Evolutionary conservation across 2,888 invertebrate genomes (phyloP).

Genomic region (Mythimna ferrago): DNA sequence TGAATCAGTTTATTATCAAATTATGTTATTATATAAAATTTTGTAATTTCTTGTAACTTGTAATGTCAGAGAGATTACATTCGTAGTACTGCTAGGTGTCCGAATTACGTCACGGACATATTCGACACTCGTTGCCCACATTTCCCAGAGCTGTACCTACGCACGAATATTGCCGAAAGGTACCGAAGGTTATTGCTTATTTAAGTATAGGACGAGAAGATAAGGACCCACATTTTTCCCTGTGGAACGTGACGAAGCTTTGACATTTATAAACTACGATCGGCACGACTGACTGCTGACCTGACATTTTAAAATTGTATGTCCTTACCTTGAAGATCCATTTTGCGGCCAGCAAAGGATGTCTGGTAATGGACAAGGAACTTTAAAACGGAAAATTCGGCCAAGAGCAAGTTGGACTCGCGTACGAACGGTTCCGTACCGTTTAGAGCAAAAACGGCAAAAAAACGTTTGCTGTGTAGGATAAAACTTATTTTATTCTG

Average conservation of each 20-base stretch:
- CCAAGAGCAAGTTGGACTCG: too few relatives aligned
- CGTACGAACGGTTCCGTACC: too few relatives aligned
- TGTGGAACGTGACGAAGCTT: slow-evolving; percentile 17
- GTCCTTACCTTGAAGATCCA: slow-evolving; percentile 23
- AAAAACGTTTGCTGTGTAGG: too few relatives aligned
- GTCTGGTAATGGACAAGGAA: slow-evolving; percentile 2
- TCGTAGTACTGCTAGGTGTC: background rate
- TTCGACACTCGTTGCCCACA: background rate
- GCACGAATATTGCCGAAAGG: background rate
- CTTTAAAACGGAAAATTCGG: background rate
- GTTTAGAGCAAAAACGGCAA: too few relatives aligned
- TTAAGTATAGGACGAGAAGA: slow-evolving; percentile 17
- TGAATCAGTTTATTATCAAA: background rate
- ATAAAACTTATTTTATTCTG: too few relatives aligned
- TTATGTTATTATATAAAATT: too few relatives aligned
- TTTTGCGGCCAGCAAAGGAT: slow-evolving; percentile 19
- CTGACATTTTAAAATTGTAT: slow-evolving; percentile 47
- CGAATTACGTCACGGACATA: background rate
- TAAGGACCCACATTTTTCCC: background rate
- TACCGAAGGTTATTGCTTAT: slow-evolving; percentile 21
- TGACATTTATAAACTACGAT: slow-evolving; percentile 43
- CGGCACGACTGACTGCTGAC: slow-evolving; percentile 31
- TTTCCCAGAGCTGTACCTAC: slow-evolving; percentile 4
- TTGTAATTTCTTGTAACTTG: too few relatives aligned
- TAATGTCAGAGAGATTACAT: background rate